Conservation (phyloP, 2,888 invertebrate species). For the Sialis lutaria region DNA sequence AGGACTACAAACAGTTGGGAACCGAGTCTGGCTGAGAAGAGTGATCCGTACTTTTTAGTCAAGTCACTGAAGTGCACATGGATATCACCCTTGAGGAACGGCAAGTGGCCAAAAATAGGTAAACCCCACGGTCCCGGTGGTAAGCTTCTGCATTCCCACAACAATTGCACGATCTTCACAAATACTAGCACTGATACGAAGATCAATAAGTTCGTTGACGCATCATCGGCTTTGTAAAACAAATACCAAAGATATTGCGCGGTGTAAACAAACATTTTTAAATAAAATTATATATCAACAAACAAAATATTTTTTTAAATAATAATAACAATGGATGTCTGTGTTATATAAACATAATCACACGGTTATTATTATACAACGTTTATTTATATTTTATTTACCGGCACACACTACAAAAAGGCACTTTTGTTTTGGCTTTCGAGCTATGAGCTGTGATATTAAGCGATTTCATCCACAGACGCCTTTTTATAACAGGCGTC, state of each 20-base stretch:
- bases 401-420: no score
- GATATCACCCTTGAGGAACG: conserved; percentile 57
- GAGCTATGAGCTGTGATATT: no score
- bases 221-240: conserved; percentile 19
- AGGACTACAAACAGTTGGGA: conserved; percentile 70
- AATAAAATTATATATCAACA: conserved; percentile 10
- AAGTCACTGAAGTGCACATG: conserved; percentile 65
- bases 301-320: no score
- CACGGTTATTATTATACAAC: no score
- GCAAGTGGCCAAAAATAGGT: conserved; percentile 68
- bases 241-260: conserved; percentile 26
- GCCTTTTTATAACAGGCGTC: no score
- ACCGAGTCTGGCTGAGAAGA: conserved; percentile 69
- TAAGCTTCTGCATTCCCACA: conserved; percentile 27
- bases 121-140: conserved; percentile 84
- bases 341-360: no score
- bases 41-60: conserved; percentile 58
- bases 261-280: conserved; percentile 35
- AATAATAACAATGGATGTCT: no score
- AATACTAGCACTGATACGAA: conserved; percentile 27
- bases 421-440: no score
- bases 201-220: conserved; percentile 29
- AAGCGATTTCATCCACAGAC: no score
- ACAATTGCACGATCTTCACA: conserved; percentile 21
- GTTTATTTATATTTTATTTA: no score